A percentile compares a stretch with the other conserved stretches of the same genome.
Evolutionary conservation across 2,888 invertebrate genomes (phyloP).

Genomic region (Calameuta filiformis): DNA sequence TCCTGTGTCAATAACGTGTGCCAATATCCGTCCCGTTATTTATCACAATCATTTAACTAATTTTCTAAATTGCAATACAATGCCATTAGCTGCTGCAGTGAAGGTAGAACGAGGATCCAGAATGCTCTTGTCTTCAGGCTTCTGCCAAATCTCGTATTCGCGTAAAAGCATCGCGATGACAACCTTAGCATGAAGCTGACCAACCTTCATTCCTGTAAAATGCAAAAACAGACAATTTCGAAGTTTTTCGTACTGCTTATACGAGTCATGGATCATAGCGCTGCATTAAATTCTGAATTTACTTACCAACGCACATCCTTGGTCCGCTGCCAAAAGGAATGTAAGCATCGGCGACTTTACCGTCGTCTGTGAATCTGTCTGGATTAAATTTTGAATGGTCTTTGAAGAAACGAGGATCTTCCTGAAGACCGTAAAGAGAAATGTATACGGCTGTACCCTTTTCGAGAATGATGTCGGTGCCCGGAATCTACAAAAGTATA

Average conservation of each 20-base stretch:
- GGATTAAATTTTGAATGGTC: conserved; percentile 47
- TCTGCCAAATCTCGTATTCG: conserved; percentile 48
- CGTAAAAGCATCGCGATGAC: conserved; percentile 48
- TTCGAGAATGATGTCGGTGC: conserved; percentile 49
- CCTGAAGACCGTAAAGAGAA: conserved; percentile 53
- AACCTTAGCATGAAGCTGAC: conserved; percentile 54
- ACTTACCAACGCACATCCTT: conserved; percentile 43
- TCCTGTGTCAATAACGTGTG: not conserved
- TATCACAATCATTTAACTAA: conserved; percentile 14
- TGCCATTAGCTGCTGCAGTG: conserved; percentile 52
- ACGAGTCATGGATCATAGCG: not conserved
- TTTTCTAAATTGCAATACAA: conserved; percentile 49
- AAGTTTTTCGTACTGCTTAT: not conserved
- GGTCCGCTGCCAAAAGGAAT: conserved; percentile 54
- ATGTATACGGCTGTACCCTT: conserved; percentile 55
- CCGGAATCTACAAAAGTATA: conserved; percentile 44
- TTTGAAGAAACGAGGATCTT: conserved; percentile 49
- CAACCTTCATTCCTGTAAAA: conserved; percentile 45
- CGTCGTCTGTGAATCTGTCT: conserved; percentile 46
- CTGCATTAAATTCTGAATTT: conserved; percentile 19
- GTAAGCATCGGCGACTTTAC: conserved; percentile 46
- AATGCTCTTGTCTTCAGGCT: conserved; percentile 34
- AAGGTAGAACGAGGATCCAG: conserved; percentile 53
- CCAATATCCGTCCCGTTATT: not conserved
- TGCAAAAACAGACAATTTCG: not conserved